phyloP scores from a whole-genome alignment of 2,797 vertebrate species.

The Halcyon leucocephala region DNA sequence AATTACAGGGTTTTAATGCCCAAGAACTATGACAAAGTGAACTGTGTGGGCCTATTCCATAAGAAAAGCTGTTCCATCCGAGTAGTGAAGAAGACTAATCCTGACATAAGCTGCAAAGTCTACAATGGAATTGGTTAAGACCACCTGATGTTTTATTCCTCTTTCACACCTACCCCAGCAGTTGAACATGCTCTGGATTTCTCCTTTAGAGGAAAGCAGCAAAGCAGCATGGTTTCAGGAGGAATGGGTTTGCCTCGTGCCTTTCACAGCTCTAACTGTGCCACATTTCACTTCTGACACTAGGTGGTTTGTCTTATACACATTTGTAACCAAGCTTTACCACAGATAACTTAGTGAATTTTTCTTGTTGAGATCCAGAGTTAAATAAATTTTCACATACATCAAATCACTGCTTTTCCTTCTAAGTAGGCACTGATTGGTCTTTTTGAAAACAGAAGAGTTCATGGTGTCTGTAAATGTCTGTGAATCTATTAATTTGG shows the following conservation, averaged over 20 bases:
- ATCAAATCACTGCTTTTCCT: neutral
- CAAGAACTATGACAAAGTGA: slow-evolving; percentile 55
- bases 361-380: neutral
- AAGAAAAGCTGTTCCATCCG: slow-evolving; percentile 66
- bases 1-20: slow-evolving; percentile 52
- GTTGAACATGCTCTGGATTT: neutral
- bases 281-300: neutral
- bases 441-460: slow-evolving; percentile 18
- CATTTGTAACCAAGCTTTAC: neutral
- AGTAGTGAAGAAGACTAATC: slow-evolving; percentile 65
- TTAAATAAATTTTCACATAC: slow-evolving; percentile 37
- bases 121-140: slow-evolving; percentile 47
- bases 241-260: neutral
- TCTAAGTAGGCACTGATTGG: neutral
- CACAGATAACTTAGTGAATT: neutral
- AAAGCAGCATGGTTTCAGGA: neutral
- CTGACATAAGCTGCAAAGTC: slow-evolving; percentile 60
- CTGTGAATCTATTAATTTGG: neutral
- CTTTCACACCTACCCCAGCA: neutral
- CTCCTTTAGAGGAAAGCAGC: neutral
- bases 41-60: slow-evolving; percentile 61
- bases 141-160: neutral
- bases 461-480: neutral
- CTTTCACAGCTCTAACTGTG: slow-evolving; percentile 9
- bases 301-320: neutral